Base-by-base conservation (phyloP, 2,797 vertebrate genomes). In the Vultur gryphus region DNA sequence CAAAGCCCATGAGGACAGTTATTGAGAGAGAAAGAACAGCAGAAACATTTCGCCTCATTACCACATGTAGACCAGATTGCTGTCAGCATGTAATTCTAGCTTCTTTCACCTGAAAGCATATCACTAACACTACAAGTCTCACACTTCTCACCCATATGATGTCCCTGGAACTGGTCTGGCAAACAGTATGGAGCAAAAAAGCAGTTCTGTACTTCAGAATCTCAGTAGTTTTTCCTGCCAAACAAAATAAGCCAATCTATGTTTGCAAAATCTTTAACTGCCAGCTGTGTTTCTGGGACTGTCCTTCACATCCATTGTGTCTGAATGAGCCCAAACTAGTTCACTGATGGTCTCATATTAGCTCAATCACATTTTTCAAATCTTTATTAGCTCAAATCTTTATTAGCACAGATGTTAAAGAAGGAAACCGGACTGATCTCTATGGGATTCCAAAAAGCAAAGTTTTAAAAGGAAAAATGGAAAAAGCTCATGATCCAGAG, bases 341-440 rank as follows among this genome's bases (percentile, higher is more conserved):
- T 87, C 79, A 84, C 28, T 76, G 70, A 93, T 59, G 11, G 13
- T 57, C 33, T 94, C 37, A 31, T 79, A 88, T 95, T 88, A 88
- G 48, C 43, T 86, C 62, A 84, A 55, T 44, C 28, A 41, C 24
- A 66, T 72, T 91, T 84, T 94, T 86, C 77, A 94, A 94, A 75
- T 91, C 70, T 86, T 81, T 84, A 89, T 86, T 81, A 75, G 65
- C 37, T 76, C 77, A 94, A 94, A 75, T 91, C 70, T 86, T 81
- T 84, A 89, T 86, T 81, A 75, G 65, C 37, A 37, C 37, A 37
- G 37, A 37, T 76, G 57, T 82, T 79, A 66, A 84, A 95, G 83
- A 25, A 92, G 41, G 61, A 88, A 86, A 90, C 29, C 26, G 66
- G 43, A 88, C 35, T 44, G 14, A 88, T 75, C 79, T 89, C 79